Percentiles rank a stretch among this genome's conserved stretches.
These are phyloP conservation scores for Tachina grossa DNA, from an alignment of 2,888 invertebrate species.

Conservation along the genomic window DNA sequence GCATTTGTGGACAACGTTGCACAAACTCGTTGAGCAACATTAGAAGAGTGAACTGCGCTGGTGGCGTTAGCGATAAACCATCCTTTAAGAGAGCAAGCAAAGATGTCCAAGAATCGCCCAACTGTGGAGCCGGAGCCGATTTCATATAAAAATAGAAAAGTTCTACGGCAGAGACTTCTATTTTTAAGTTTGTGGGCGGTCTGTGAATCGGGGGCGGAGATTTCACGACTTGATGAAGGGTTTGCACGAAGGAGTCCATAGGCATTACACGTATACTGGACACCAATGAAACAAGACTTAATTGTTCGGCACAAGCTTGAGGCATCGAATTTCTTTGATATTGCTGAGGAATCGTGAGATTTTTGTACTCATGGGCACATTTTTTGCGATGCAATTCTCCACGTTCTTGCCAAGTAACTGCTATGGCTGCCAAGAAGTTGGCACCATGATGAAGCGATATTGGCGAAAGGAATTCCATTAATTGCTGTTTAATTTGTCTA, in stretches of 20 bases:
- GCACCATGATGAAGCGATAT: conserved; percentile 92
- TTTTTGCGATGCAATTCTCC: conserved; percentile 83
- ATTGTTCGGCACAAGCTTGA: conserved; percentile 87
- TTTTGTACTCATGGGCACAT: conserved; percentile 81
- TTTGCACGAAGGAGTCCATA: conserved; percentile 91
- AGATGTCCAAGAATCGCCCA: conserved; percentile 91
- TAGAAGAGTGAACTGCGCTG: conserved; percentile 90
- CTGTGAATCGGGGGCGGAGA: conserved; percentile 86
- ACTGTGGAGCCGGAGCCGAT: conserved; percentile 87
- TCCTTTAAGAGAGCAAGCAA: conserved; percentile 90
- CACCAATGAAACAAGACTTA: conserved; percentile 90
- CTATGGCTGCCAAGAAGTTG: conserved; percentile 91
- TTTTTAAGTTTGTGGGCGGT: conserved; percentile 85
- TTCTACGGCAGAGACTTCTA: conserved; percentile 92
- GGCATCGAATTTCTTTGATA: conserved; percentile 80
- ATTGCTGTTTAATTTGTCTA: conserved; percentile 87
- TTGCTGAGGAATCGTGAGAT: conserved; percentile 77
- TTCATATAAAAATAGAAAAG: conserved; percentile 90
- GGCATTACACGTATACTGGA: conserved; percentile 92
- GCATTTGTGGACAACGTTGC: conserved; percentile 88
- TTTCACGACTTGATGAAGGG: conserved; percentile 91
- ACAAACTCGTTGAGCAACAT: conserved; percentile 92
- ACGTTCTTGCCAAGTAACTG: conserved; percentile 93
- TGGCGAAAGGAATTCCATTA: conserved; percentile 92
- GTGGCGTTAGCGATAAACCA: conserved; percentile 87